Evolutionary conservation across 2,113 vertebrate genomes (phyloP).

Genomic region (Halcyon senegalensis): DNA sequence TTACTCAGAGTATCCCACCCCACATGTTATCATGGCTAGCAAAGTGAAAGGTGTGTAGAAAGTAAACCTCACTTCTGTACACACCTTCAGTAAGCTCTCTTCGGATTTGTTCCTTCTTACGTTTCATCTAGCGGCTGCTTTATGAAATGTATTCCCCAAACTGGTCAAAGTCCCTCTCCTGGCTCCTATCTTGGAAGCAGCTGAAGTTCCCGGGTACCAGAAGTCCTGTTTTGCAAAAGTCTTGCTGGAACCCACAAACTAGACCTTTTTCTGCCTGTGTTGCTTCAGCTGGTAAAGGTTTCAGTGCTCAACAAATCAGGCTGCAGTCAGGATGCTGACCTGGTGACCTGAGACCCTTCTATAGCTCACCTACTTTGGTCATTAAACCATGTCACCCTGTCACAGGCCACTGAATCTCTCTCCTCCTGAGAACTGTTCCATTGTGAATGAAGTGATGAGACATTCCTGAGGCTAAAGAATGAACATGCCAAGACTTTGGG

Average conservation of each 20-base stretch:
- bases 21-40: fast-evolving
- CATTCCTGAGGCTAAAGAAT: neutral
- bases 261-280: fast-evolving
- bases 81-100: neutral
- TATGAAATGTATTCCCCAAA: neutral
- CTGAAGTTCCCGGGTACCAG: neutral
- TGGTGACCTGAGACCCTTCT: neutral
- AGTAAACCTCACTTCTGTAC: neutral
- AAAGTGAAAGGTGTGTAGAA: neutral
- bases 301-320: neutral
- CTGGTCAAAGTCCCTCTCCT: neutral
- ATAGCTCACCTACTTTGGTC: neutral
- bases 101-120: neutral
- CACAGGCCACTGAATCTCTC: neutral
- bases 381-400: neutral
- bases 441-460: neutral
- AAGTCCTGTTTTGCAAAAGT: neutral
- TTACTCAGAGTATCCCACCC: neutral
- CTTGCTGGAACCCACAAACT: neutral
- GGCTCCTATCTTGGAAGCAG: neutral
- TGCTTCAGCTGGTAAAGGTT: neutral
- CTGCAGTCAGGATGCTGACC: neutral
- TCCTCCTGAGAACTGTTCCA: neutral
- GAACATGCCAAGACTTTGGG: fast-evolving
- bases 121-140: neutral